Conservation (phyloP, 1,140 invertebrate genomes). For the Neuroterus valhalla region DNA sequence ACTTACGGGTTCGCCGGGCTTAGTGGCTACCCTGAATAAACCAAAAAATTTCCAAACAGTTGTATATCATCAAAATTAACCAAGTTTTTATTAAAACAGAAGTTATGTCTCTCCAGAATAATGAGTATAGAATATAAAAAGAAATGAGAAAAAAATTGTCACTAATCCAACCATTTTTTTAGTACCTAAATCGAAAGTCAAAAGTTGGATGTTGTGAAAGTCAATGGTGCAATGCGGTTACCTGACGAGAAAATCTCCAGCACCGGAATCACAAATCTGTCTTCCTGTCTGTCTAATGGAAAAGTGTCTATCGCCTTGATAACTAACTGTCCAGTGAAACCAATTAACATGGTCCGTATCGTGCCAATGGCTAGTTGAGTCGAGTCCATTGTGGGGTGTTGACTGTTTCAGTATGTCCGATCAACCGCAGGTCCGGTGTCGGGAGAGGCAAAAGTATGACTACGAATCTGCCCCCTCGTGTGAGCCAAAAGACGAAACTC, state of each 20-base stretch:
- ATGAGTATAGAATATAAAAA: no score
- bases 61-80: no score
- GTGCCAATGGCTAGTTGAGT: constrained; percentile 67
- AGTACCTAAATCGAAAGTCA: constrained; percentile 16
- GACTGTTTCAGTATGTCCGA: constrained; percentile 77
- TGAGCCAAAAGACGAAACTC: constrained; percentile 45
- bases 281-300: not conserved
- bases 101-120: no score
- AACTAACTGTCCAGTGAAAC: constrained; percentile 19
- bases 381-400: constrained; percentile 70
- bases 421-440: constrained; percentile 75
- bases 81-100: no score
- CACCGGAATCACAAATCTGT: not conserved
- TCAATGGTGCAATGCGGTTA: constrained; percentile 68
- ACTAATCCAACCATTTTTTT: constrained; percentile 1
- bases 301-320: constrained; percentile 7
- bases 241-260: not conserved
- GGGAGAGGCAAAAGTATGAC: constrained; percentile 79
- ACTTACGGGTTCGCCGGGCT: no score
- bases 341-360: constrained; percentile 59
- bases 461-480: constrained; percentile 70
- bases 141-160: not conserved
- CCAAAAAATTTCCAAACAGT: no score
- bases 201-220: constrained; percentile 52
- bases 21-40: no score